phyloP scores from a whole-genome alignment of 2,113 vertebrate species.

The Phainopepla nitens region DNA sequence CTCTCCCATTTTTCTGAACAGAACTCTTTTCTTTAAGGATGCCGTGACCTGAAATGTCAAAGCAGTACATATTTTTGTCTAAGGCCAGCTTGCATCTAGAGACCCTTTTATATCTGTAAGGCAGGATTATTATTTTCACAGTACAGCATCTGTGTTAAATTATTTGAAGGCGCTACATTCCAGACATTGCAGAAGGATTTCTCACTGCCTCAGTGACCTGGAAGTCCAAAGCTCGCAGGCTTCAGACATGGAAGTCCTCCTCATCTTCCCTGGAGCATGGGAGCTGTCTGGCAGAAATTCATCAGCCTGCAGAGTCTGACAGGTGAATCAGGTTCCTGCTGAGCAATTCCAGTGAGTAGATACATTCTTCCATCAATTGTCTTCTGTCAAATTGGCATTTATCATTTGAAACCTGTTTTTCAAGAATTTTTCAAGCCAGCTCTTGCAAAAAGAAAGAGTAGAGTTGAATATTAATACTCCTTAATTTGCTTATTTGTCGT shows the following conservation, averaged over 20 bases:
- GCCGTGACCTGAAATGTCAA: neutral
- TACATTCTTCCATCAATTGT: neutral
- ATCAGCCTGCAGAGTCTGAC: neutral
- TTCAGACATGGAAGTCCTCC: neutral
- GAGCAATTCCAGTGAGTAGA: neutral
- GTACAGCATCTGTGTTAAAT: neutral
- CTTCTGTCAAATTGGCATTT: slow-evolving; percentile 1
- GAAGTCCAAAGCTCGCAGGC: neutral
- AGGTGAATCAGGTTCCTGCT: slow-evolving; percentile 18
- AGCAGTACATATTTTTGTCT: neutral
- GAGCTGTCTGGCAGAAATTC: neutral
- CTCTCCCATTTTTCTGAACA: neutral
- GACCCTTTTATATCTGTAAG: neutral
- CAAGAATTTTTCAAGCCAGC: neutral
- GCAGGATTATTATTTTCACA: neutral
- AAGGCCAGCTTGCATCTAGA: neutral
- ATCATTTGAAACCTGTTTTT: neutral
- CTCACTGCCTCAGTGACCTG: neutral
- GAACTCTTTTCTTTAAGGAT: neutral
- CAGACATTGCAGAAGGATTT: neutral
- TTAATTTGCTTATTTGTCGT: neutral
- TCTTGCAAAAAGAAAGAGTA: neutral
- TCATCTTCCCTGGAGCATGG: neutral
- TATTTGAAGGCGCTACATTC: neutral
- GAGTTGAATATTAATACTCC: neutral